Conservation (phyloP, 30 jellyfish, hydroid and myxozoan species). For the Hydra vulgaris region DNA sequence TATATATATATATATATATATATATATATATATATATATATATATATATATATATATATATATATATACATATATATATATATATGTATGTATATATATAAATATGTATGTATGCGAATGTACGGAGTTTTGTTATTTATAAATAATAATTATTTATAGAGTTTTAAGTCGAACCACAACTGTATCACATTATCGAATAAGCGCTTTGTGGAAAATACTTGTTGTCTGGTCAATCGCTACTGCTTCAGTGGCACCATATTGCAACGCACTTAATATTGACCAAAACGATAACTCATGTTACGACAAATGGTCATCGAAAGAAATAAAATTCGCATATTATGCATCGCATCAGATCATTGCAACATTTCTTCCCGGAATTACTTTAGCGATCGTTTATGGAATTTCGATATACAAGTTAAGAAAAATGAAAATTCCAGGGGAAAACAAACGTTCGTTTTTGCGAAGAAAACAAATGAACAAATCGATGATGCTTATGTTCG, state of each 20-base stretch:
- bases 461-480: slow-evolving; percentile 10
- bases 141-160: no score
- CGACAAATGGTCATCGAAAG: slow-evolving; percentile 10
- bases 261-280: not conserved
- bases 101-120: no score
- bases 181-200: not conserved
- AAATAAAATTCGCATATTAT: not conserved
- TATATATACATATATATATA: no score
- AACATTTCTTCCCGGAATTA: not conserved
- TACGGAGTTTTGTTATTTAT: no score
- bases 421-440: slow-evolving; percentile 9
- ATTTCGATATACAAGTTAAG: not conserved
- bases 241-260: slow-evolving; percentile 7
- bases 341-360: not conserved
- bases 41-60: no score
- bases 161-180: slow-evolving; percentile 18
- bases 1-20: no score
- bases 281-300: slow-evolving; percentile 4
- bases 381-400: slow-evolving; percentile 9
- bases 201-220: not conserved
- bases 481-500: slow-evolving; percentile 14
- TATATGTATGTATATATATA: no score
- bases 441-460: slow-evolving; percentile 1
- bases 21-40: no score
- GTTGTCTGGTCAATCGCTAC: slow-evolving; percentile 9